Evolutionary conservation across 2,888 invertebrate genomes (phyloP).

Genomic region (Caenorhabditis drosophilae): DNA sequence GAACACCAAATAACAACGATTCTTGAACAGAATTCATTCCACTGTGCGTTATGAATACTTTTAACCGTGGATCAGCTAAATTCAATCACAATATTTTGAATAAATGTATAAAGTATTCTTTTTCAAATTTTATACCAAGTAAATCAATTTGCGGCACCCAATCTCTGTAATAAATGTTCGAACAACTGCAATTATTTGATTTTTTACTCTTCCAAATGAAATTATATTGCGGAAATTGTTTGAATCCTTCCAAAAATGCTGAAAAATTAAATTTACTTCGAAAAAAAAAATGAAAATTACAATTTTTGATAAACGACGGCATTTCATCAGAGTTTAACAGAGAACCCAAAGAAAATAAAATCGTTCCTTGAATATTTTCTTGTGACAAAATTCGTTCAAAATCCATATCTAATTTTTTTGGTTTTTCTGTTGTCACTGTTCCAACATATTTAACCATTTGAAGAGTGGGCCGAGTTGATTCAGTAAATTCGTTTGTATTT

Average conservation of each 20-base stretch:
- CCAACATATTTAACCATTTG: conserved; percentile 25
- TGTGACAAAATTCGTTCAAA: conserved; percentile 1
- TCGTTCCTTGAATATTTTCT: conserved; percentile 7
- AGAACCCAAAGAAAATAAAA: conserved; percentile 31
- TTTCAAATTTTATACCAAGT: no score
- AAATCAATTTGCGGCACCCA: conserved; percentile 41
- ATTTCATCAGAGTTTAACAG: conserved; percentile 29
- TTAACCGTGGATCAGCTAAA: conserved; percentile 32
- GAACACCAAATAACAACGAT: conserved; percentile 27
- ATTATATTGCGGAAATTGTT: conserved; percentile 23
- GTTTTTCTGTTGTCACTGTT: conserved; percentile 16
- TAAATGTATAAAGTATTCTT: neutral
- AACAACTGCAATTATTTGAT: conserved; percentile 9
- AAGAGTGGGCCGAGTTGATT: conserved; percentile 23
- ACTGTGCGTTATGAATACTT: conserved; percentile 35
- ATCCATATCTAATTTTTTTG: conserved; percentile 6
- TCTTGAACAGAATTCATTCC: conserved; percentile 41
- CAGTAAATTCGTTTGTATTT: conserved; percentile 39
- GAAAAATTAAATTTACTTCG: neutral
- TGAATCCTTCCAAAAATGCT: conserved; percentile 34
- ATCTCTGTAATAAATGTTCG: conserved; percentile 20
- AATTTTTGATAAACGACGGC: conserved; percentile 20
- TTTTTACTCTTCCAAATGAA: conserved; percentile 30
- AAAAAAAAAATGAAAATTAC: conserved; percentile 6
- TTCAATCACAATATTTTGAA: neutral